Base-by-base conservation (phyloP, 2,797 vertebrate genomes). In the Heterohyrax brucei region DNA sequence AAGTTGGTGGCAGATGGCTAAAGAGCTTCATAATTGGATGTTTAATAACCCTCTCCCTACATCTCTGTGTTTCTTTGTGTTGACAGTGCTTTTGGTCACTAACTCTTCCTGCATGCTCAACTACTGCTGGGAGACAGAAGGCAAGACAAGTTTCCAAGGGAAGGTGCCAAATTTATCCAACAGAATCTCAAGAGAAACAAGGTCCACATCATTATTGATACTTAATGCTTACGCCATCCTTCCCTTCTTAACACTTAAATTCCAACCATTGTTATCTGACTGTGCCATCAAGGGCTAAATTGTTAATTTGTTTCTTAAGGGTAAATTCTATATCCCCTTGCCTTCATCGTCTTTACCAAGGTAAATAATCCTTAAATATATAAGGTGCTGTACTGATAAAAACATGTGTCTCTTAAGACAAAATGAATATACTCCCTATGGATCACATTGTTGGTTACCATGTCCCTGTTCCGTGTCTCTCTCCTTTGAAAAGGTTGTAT, bases 191-290 rank as follows among this genome's bases (percentile, higher is more conserved):
- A 72, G 64, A 88, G 44, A 81, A 90, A 83, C 6, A 78, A 85
- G 61, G n/a, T 18, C 21, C 5, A 2, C 48, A 77, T 81, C 66
- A 28, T 14, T 61, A 76, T 6, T 61, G 64, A 28, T 46, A 50
- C 7, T 81, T 92, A 64, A 53, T 89, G 30, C 70, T 64, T 44
- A 53, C 5, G 50, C 28, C 48, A 89, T 53, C 39, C 53, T 93
- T 94, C 14, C 33, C 28, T 84, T 90, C 92, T 78, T 56, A 92
- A 68, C 48, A 48, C 62, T 82, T 87, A 90, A 80, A 84, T 87
- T 73, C n/a, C 68, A 39, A 66, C 44, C 33, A 21, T 5, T 53
- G n/a, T 75, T 95, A 88, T 59, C 44, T 62, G 68, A 48, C 18
- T 82, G 2, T 3, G 13, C 59, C 88, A 94, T 61, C 39, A 93